Evolutionary conservation across 1,140 invertebrate species (phyloP), one percentile per base, ranked within the genome.

Genomic region (Eciton burchellii): DNA sequence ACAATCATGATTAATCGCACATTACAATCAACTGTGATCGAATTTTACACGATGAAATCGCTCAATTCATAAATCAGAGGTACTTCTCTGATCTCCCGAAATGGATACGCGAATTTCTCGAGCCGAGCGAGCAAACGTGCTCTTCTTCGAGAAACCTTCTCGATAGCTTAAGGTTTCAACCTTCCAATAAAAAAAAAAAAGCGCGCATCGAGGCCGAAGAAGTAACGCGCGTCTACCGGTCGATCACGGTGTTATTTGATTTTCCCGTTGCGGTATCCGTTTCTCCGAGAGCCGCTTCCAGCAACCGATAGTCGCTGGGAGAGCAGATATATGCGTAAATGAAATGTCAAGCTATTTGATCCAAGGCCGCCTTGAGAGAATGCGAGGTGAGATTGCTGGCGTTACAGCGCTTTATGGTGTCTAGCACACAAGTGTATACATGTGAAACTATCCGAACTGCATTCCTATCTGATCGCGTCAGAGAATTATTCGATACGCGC

Each of bases 341-440:
- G 88, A 93, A 93, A 93, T 92, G 92, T 92, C 92, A 92, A 90
- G 88, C 90, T 84, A 90, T 88, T 89, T 74, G 83, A 91, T 88
- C 87, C 91, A 92, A 93, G 92, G 92, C 84, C 91, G 81, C 21
- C n/a, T n/a, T 43, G 62, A 72, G 68, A 24, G 45, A 82, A 76
- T 21, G 73, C 73, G 84, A 83, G 52, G 43, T 85, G 83, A 89
- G 84, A 86, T 86, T 81, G 84, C 76, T 89, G 84, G 86, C 77
- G 85, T 87, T 89, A 90, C 77, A 82, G 54, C 52, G 57, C 43
- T 41, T 66, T 63, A 77, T 35, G 35, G 60, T 76, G 82, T 83
- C 62, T 63, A 47, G 43, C 24, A 74, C 76, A 73, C 73, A 72
- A 49, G 79, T 77, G 47, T 71, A 83, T 43, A 62, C 35, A 68